These are phyloP conservation scores for Phainopepla nitens DNA, from an alignment of 2,113 vertebrate genomes.

Conservation along the genomic window DNA sequence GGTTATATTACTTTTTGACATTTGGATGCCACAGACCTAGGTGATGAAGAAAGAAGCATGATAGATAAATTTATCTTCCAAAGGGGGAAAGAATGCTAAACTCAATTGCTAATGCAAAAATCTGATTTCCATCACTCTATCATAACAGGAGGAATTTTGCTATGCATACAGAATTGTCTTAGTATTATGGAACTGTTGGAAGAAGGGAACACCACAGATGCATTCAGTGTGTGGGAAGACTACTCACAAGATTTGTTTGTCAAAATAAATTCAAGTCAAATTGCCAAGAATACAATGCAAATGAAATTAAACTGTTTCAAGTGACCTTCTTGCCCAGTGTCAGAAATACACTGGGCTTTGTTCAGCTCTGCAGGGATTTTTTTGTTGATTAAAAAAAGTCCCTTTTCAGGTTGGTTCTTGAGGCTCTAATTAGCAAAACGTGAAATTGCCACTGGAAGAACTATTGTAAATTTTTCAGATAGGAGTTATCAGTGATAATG, in stretches of 20 bases:
- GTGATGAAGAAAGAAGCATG: background rate
- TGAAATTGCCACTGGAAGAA: background rate
- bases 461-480: background rate
- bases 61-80: background rate
- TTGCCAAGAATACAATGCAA: background rate
- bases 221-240: background rate
- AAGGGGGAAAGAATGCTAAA: background rate
- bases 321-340: background rate
- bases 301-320: background rate
- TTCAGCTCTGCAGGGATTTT: background rate
- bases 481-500: background rate
- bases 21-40: background rate
- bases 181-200: background rate
- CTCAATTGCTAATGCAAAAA: constrained; percentile 1
- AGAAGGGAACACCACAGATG: background rate
- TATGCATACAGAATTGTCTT: background rate
- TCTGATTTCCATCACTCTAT: background rate
- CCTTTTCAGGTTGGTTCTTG: background rate
- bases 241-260: constrained; percentile 13
- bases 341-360: constrained; percentile 14
- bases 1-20: background rate
- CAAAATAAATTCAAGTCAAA: constrained; percentile 22
- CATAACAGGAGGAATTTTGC: background rate
- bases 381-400: background rate
- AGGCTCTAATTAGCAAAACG: constrained; percentile 7